These are phyloP conservation scores for Hydriomena furcata DNA, from an alignment of 2,888 invertebrate species.

Conservation along the genomic window DNA sequence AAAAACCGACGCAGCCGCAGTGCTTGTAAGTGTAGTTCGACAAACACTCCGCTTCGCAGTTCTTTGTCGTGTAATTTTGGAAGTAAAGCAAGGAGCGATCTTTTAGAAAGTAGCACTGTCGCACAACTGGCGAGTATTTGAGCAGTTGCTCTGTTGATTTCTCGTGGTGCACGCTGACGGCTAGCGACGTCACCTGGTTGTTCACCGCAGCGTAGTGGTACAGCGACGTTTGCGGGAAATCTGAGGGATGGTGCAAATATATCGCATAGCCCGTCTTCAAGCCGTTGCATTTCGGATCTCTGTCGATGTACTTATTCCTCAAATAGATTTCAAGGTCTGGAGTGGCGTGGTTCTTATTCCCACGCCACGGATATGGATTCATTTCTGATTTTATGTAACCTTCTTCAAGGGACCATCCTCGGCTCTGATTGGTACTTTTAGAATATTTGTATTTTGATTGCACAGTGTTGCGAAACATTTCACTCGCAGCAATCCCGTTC, in stretches of 20 bases:
- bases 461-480: slow-evolving; percentile 41
- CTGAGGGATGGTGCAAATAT: slow-evolving; percentile 51
- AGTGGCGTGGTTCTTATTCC: slow-evolving; percentile 1
- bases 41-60: slow-evolving; percentile 55
- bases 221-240: slow-evolving; percentile 36
- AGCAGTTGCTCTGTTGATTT: slow-evolving; percentile 41
- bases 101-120: slow-evolving; percentile 54
- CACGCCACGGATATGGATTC: neutral
- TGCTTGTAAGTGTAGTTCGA: slow-evolving; percentile 45
- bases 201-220: slow-evolving; percentile 31
- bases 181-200: slow-evolving; percentile 47
- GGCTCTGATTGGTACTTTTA: neutral
- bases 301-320: neutral
- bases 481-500: slow-evolving; percentile 46
- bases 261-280: slow-evolving; percentile 41
- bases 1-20: slow-evolving; percentile 51
- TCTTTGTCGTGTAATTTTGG: slow-evolving; percentile 49
- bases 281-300: slow-evolving; percentile 27
- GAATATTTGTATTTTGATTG: slow-evolving; percentile 12
- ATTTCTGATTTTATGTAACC: neutral
- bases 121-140: slow-evolving; percentile 39
- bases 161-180: slow-evolving; percentile 41
- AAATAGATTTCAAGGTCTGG: slow-evolving; percentile 6
- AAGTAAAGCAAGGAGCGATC: slow-evolving; percentile 48
- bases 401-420: slow-evolving; percentile 8